phyloP scores from a whole-genome alignment of 2,113 vertebrate genomes.

The Anguilla japonica region DNA sequence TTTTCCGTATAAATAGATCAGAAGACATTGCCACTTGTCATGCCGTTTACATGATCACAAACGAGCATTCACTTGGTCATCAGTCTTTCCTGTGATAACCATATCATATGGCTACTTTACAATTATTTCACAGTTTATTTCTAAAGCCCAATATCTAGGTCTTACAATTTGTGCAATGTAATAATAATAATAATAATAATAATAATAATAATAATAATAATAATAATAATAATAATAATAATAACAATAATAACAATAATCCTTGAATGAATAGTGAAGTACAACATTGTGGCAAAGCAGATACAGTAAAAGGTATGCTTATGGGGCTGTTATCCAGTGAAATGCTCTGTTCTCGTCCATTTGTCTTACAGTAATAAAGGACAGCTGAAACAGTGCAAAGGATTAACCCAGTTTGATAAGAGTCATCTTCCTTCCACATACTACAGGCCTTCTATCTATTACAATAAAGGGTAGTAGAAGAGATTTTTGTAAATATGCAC shows the following conservation, averaged over 20 bases:
- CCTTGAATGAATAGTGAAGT: not conserved
- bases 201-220: no score
- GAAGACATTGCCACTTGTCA: not conserved
- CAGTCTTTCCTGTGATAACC: not conserved
- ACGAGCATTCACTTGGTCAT: not conserved
- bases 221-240: no score
- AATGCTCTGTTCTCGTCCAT: not conserved
- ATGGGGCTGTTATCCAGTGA: not conserved
- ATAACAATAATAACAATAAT: no score
- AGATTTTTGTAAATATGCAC: not conserved
- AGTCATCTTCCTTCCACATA: not conserved
- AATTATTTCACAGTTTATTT: no score
- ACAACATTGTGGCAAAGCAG: not conserved
- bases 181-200: no score
- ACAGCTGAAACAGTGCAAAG: not conserved
- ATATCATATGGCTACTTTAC: not conserved
- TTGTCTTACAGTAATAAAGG: not conserved
- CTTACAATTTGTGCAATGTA: no score
- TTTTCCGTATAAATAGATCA: not conserved
- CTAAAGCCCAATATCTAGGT: no score
- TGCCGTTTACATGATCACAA: not conserved
- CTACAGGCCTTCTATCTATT: not conserved
- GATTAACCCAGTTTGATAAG: conserved; percentile 1
- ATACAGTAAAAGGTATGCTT: not conserved
- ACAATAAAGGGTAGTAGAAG: not conserved